Evolutionary conservation across 2,888 invertebrate species (phyloP).

Genomic region (Pachydiplax longipennis): DNA sequence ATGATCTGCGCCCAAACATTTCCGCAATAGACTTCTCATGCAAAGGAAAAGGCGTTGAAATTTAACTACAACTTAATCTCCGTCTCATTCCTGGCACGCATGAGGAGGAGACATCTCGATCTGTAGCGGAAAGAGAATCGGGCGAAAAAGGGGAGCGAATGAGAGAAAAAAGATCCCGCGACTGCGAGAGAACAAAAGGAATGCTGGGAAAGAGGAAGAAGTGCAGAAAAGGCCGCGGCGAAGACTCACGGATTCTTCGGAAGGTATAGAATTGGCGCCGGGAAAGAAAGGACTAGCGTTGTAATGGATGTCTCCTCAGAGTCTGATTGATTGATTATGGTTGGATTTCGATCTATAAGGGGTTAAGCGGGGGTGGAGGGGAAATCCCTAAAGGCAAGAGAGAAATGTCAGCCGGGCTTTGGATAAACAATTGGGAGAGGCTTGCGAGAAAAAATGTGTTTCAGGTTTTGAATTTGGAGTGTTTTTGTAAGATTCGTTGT

Average conservation of each 20-base stretch:
- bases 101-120: neutral
- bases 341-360: constrained; percentile 6
- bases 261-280: constrained; percentile 32
- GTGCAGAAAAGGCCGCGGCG: neutral
- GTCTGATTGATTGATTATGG: constrained; percentile 40
- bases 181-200: neutral
- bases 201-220: neutral
- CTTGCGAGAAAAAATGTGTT: neutral
- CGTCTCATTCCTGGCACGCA: neutral
- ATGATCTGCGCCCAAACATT: no score
- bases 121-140: neutral
- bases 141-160: neutral
- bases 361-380: neutral
- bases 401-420: neutral
- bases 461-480: neutral
- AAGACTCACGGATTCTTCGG: neutral
- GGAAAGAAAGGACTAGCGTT: neutral
- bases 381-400: neutral
- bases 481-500: neutral
- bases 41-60: neutral
- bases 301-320: neutral
- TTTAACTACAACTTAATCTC: neutral
- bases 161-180: neutral
- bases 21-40: no score
- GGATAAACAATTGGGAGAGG: neutral